Base-by-base conservation (phyloP, 2,888 invertebrate genomes). In the Physocephala rufipes region DNA sequence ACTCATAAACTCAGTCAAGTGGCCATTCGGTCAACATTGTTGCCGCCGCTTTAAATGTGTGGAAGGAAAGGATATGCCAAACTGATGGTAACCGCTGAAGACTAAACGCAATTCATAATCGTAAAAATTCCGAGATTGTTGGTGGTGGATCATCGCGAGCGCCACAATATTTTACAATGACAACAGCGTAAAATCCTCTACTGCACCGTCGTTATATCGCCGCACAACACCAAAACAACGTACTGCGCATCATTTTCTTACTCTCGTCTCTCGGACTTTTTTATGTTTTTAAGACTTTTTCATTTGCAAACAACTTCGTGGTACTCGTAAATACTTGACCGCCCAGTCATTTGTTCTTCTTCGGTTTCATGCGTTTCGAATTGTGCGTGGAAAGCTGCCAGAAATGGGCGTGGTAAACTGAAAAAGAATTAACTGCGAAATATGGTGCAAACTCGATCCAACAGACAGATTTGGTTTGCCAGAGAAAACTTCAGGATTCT, bases 1-100 rank as follows among this genome's bases (percentile, higher is more conserved):
- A 62, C 53, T n/a, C 49, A 68, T 68, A 68, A 68, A 68, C 68
- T 43, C 61, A 68, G 68, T 62, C 36, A 51, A 68, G 51, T 51
- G 68, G 45, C 24, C 66, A 61, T 61, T 68, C 36, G 51, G 2
- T 36, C 62, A 62, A 68, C 68, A 68, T 62, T 68, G 68, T 68
- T 68, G 68, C 68, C 30, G 49, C 62, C 30, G 49, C 62, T 30
- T 61, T 16, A 15, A 51, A n/a, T n/a, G n/a, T n/a, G n/a, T n/a
- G n/a, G n/a, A n/a, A n/a, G n/a, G 43, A 58, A 9, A 28, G 26
- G 13, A 24, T 15, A 45, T 9, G 47, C 45, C 19, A 43, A 28
- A 15, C 26, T 58, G n/a, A n/a, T 28, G 12, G 21, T 15, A 28
- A 15, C 26, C n/a, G n/a, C n/a, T 55, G 21, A 49, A 62, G 49